Evolutionary conservation across 2,113 vertebrate species (phyloP), one percentile per base, ranked within the genome.

Genomic region (Sterrhoptilus dennistouni): DNA sequence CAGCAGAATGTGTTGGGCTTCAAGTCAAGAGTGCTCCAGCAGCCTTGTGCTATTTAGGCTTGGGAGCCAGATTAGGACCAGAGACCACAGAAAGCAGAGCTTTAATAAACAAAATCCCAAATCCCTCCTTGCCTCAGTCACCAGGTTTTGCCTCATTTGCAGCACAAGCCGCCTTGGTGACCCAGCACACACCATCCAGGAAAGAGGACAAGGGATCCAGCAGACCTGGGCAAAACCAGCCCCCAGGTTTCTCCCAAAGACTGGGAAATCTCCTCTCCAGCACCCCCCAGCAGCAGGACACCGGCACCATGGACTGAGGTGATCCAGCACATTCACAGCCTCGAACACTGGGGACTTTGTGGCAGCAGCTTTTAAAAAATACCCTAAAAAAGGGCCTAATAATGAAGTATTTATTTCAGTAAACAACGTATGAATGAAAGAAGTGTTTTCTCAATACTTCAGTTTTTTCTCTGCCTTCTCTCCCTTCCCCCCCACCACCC

Each of bases 341-440:
- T 75, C 4, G 0, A 95, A 97, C 96, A 97, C 94, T 93, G 89
- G 54, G 78, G 45, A 97, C 96, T 96, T 92, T 97, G 97, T 97
- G 83, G 91, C 0, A 1, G 64, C 74, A 64, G 45, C 45, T 85
- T 71, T 65, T 90, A 90, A 92, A 91, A 91, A 91, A 76, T 8
- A 84, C 44, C 85, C 53, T 91, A 92, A 93, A 96, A 94, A 97
- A 70, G 44, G 40, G 50, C 78, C 83, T 93, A 97, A 97, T 96
- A 97, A 97, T 96, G 95, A 96, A 95, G 93, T 86, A 93, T 96
- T 97, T 97, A 92, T 96, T 96, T 96, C 92, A 78, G 93, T 96
- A 97, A 97, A 97, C 94, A 97, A 91, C 96, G 8, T 91, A 83
- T 97, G 96, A 97, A 97, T 97, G 96, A 74, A 95, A 95, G 64